These are phyloP conservation scores for Rhopalosiphum nymphaeae DNA, from an alignment of 2,888 invertebrate species.

Conservation along the genomic window DNA sequence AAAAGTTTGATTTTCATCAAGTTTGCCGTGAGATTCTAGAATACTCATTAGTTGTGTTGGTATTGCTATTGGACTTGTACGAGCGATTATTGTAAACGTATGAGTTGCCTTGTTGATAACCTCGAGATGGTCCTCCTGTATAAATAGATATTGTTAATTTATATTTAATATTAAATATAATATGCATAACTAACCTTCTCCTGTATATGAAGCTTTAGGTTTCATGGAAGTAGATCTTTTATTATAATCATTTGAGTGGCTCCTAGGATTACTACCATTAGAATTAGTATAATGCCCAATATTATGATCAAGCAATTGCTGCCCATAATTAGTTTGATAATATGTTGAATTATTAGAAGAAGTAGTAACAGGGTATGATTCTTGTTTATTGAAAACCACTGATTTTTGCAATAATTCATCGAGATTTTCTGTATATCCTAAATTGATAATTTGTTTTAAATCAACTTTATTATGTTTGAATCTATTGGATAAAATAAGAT, in stretches of 20 bases:
- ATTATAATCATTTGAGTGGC: conserved; percentile 47
- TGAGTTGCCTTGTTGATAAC: conserved; percentile 49
- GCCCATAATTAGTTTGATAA: conserved; percentile 52
- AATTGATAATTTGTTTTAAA: conserved; percentile 14
- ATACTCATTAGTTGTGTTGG: conserved; percentile 10
- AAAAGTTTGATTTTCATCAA: neutral
- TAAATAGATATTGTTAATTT: neutral
- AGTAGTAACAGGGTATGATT: conserved; percentile 11
- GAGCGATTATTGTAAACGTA: conserved; percentile 54
- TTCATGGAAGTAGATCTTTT: conserved; percentile 45
- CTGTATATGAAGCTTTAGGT: neutral
- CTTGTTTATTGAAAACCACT: conserved; percentile 55
- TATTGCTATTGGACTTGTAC: conserved; percentile 3
- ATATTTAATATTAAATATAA: neutral
- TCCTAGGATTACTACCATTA: conserved; percentile 23
- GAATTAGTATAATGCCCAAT: conserved; percentile 37
- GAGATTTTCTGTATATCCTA: conserved; percentile 54
- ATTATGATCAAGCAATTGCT: conserved; percentile 24
- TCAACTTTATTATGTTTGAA: neutral
- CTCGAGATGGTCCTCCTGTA: conserved; percentile 24
- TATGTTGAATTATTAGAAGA: conserved; percentile 24
- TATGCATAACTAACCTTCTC: conserved; percentile 18
- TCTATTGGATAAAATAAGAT: neutral
- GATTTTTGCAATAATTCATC: conserved; percentile 55
- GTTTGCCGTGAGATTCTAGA: conserved; percentile 41